Evolutionary conservation across 1,140 invertebrate genomes (phyloP).

Genomic region (Brachionus koreanus): DNA sequence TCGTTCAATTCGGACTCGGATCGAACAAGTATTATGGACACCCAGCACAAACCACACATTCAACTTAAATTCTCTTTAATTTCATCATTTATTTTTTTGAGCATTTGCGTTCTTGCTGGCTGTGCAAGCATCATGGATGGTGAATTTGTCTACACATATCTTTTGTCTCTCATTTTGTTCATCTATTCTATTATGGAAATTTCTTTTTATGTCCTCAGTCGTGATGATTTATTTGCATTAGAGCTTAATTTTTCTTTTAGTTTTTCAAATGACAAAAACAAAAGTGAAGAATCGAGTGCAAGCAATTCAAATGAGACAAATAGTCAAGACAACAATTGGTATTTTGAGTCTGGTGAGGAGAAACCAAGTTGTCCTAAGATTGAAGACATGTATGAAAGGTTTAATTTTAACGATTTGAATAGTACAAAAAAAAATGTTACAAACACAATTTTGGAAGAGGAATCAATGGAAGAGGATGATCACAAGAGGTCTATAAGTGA

Average conservation of each 20-base stretch:
- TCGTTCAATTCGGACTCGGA: slow-evolving; percentile 31
- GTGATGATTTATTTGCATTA: not conserved
- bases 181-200: slow-evolving; percentile 6
- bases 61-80: slow-evolving; percentile 25
- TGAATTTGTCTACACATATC: not conserved
- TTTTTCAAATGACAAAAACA: slow-evolving; percentile 11
- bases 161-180: not conserved
- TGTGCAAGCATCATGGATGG: not conserved
- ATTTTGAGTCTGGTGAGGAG: not conserved
- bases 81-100: not conserved
- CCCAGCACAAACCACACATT: slow-evolving; percentile 28
- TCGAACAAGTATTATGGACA: slow-evolving; percentile 40
- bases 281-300: not conserved
- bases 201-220: slow-evolving; percentile 17
- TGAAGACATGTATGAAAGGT: not conserved
- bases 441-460: slow-evolving; percentile 25
- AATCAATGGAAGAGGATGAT: not conserved
- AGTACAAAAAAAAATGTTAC: slow-evolving; percentile 29
- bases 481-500: slow-evolving; percentile 24
- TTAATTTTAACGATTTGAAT: slow-evolving; percentile 24
- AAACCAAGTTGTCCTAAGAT: not conserved
- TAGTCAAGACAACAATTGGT: slow-evolving; percentile 35
- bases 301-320: not conserved
- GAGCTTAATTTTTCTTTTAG: slow-evolving; percentile 12
- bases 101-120: not conserved